Evolutionary conservation across 2,113 vertebrate genomes (phyloP).

Genomic region (Anhinga anhinga): DNA sequence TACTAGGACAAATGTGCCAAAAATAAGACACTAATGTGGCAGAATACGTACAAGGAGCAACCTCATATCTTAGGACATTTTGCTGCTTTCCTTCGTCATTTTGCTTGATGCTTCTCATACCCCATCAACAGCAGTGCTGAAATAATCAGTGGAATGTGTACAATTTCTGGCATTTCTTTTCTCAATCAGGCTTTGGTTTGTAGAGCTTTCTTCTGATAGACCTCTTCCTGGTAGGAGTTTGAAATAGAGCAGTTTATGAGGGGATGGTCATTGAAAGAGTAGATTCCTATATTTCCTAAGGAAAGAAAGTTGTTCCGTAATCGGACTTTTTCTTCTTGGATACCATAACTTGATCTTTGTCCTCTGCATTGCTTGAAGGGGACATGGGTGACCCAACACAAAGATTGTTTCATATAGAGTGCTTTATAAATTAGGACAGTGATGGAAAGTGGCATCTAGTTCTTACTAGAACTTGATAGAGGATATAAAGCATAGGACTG

Average conservation of each 20-base stretch:
- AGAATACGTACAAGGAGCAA: not conserved
- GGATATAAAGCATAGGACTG: not conserved
- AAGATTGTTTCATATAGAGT: not conserved
- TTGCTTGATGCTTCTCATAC: not conserved
- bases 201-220: not conserved
- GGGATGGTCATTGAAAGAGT: fast-evolving
- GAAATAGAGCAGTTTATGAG: not conserved
- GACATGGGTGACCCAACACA: no score
- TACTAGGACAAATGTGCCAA: not conserved
- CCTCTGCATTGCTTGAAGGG: not conserved
- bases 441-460: not conserved
- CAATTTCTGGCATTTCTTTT: not conserved
- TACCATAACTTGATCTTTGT: not conserved
- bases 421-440: not conserved
- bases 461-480: not conserved
- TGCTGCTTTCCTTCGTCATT: not conserved
- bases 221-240: not conserved
- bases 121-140: not conserved
- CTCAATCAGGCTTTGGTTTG: not conserved
- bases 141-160: not conserved
- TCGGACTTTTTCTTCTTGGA: not conserved
- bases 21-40: not conserved
- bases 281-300: not conserved
- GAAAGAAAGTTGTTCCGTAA: not conserved
- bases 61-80: fast-evolving